Evolutionary conservation across 2,888 invertebrate genomes (phyloP).

Genomic region (Diarsia dahlii): DNA sequence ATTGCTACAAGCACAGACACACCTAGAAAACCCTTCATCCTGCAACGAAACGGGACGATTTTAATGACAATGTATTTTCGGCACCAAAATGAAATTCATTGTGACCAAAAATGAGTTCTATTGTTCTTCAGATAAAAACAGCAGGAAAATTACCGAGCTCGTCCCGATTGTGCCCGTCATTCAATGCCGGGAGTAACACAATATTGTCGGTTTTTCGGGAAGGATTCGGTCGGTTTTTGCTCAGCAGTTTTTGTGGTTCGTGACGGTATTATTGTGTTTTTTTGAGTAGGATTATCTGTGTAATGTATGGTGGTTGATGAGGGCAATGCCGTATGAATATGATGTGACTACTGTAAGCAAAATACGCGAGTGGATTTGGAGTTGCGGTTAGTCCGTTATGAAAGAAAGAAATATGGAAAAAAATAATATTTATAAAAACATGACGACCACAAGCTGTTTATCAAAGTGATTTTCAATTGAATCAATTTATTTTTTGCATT

Average conservation of each 20-base stretch:
- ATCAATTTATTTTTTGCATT: too few relatives aligned
- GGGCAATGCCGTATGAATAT: conserved; percentile 11
- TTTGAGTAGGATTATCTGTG: conserved; percentile 41
- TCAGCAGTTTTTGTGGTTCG: conserved; percentile 57
- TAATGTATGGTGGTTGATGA: conserved; percentile 36
- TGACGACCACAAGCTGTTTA: too few relatives aligned
- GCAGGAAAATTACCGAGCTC: conserved; percentile 87
- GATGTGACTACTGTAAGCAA: background rate
- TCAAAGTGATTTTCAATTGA: too few relatives aligned
- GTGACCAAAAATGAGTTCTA: conserved; percentile 86
- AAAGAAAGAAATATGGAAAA: too few relatives aligned
- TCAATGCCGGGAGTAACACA: conserved; percentile 80
- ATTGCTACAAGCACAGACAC: conserved; percentile 49
- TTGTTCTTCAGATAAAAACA: conserved; percentile 87
- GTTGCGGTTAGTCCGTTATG: too few relatives aligned
- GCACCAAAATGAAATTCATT: conserved; percentile 87
- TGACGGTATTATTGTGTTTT: conserved; percentile 54
- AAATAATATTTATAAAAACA: too few relatives aligned
- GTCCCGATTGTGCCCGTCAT: conserved; percentile 81
- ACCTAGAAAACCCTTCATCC: conserved; percentile 36
- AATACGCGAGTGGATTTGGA: too few relatives aligned
- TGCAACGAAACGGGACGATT: conserved; percentile 72
- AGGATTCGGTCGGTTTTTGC: conserved; percentile 61
- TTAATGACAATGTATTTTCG: conserved; percentile 85
- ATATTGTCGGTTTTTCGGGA: conserved; percentile 79